Conservation (phyloP, 2,888 invertebrate genomes). For the Drosophila parthenogenetica region DNA sequence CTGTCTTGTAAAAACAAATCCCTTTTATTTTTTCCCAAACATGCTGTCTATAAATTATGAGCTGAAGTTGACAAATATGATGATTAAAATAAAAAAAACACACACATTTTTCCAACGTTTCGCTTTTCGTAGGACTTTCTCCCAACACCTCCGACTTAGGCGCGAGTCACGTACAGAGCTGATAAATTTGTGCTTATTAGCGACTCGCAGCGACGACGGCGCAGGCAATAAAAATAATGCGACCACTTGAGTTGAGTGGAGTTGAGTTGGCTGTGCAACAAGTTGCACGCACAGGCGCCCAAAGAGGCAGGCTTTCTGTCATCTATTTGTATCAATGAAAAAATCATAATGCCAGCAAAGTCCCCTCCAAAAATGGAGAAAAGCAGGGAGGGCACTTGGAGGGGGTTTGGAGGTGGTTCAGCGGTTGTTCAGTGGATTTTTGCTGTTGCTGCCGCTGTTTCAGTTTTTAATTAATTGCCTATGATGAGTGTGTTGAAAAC, state of each 20-base stretch:
- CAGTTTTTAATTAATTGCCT: conserved; percentile 78
- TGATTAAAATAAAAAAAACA: no score
- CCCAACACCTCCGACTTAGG: conserved; percentile 60
- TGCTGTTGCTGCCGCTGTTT: conserved; percentile 33
- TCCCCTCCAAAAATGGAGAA: conserved; percentile 50
- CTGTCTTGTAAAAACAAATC: no score
- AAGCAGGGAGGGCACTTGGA: conserved; percentile 26
- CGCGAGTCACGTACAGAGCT: conserved; percentile 71
- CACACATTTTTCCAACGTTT: not conserved
- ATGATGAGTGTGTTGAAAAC: conserved; percentile 81
- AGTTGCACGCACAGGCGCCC: conserved; percentile 50
- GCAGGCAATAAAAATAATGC: conserved; percentile 61
- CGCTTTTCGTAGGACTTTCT: conserved; percentile 3
- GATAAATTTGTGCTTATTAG: conserved; percentile 79
- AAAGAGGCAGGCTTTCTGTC: conserved; percentile 16
- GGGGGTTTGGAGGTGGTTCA: conserved; percentile 23
- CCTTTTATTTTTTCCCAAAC: no score
- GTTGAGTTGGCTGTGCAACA: conserved; percentile 57
- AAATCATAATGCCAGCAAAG: conserved; percentile 73
- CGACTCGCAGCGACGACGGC: conserved; percentile 27
- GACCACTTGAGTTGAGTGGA: conserved; percentile 12
- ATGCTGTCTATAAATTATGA: no score
- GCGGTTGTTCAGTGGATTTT: conserved; percentile 5
- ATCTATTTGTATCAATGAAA: conserved; percentile 80
- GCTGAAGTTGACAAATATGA: no score